A percentile compares a stretch with the other conserved stretches of the same genome.
Evolutionary conservation across 2,888 invertebrate genomes (phyloP).

Genomic region (Drosophila mulleri): DNA sequence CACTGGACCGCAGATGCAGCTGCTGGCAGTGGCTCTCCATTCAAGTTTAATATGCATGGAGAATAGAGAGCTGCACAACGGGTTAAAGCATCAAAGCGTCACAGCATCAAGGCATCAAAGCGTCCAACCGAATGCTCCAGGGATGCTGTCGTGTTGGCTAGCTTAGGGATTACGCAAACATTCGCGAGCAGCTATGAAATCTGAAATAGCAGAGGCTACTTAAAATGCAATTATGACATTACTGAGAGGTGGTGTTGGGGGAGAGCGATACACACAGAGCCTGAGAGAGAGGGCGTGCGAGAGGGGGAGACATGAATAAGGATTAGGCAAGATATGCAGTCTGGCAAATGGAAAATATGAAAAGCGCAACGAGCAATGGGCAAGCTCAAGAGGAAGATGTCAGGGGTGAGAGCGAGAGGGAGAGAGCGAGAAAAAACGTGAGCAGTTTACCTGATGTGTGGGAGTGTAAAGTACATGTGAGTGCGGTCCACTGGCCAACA

Average conservation of each 20-base stretch:
- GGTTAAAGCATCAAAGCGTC: slow-evolving; percentile 17
- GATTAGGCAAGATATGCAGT: not conserved
- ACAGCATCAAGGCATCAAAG: slow-evolving; percentile 6
- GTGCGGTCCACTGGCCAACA: not conserved
- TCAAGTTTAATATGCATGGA: slow-evolving; percentile 3
- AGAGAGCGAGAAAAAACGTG: not conserved
- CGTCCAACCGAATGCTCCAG: slow-evolving; percentile 3
- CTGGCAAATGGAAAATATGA: slow-evolving; percentile 4
- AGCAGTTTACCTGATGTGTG: slow-evolving; percentile 5
- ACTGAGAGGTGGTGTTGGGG: not conserved
- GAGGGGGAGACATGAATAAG: not conserved
- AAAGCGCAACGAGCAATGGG: not conserved
- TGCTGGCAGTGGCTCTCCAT: not conserved
- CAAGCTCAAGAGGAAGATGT: not conserved
- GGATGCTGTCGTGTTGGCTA: not conserved
- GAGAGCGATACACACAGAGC: too few species aligned
- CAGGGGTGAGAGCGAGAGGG: not conserved
- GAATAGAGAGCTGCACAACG: not conserved
- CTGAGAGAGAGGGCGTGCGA: not conserved
- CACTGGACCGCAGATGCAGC: not conserved
- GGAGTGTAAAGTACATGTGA: not conserved
- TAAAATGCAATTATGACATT: slow-evolving; percentile 60
- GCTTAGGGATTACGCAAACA: slow-evolving; percentile 3
- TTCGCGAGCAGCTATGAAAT: slow-evolving; percentile 3
- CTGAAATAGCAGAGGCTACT: slow-evolving; percentile 41